Conservation (phyloP, 2,113 vertebrate species). For the Euleptes europaea region DNA sequence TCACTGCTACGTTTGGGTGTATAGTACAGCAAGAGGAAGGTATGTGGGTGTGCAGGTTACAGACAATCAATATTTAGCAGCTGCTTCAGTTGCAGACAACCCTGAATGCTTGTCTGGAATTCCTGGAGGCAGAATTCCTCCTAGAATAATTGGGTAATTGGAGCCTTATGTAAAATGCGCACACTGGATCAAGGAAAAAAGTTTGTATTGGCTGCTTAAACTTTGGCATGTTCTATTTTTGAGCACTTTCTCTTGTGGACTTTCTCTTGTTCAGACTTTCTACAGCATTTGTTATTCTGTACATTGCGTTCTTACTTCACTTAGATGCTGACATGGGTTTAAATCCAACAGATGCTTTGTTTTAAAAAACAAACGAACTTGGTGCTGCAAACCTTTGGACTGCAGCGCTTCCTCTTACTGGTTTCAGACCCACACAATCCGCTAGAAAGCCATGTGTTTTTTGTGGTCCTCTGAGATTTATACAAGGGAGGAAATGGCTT, state of each 20-base stretch:
- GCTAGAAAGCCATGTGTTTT: slow-evolving; percentile 68
- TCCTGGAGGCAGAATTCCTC: slow-evolving; percentile 13
- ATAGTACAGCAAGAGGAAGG: background rate
- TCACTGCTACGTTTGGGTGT: slow-evolving; percentile 1
- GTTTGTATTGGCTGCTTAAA: background rate
- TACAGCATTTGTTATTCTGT: background rate
- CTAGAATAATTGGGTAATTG: slow-evolving; percentile 18
- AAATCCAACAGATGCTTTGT: background rate
- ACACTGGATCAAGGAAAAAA: slow-evolving; percentile 15
- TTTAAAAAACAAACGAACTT: slow-evolving; percentile 52
- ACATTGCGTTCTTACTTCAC: background rate
- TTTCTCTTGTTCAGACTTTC: background rate
- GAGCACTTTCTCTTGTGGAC: background rate
- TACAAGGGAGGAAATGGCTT: slow-evolving; percentile 78
- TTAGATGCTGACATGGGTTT: background rate
- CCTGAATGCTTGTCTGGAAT: background rate
- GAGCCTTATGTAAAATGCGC: background rate
- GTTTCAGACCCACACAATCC: slow-evolving; percentile 60
- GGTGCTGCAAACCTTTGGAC: slow-evolving; percentile 67
- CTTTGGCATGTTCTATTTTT: background rate
- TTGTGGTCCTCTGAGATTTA: slow-evolving; percentile 73
- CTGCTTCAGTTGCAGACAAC: slow-evolving; percentile 32
- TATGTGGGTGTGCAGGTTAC: background rate
- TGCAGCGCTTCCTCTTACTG: slow-evolving; percentile 68
- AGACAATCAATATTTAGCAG: slow-evolving; percentile 33